Percentiles rank a stretch among this genome's conserved stretches.
Conservation (phyloP, 2,797 vertebrate species). For the Trematocara caparti region DNA sequence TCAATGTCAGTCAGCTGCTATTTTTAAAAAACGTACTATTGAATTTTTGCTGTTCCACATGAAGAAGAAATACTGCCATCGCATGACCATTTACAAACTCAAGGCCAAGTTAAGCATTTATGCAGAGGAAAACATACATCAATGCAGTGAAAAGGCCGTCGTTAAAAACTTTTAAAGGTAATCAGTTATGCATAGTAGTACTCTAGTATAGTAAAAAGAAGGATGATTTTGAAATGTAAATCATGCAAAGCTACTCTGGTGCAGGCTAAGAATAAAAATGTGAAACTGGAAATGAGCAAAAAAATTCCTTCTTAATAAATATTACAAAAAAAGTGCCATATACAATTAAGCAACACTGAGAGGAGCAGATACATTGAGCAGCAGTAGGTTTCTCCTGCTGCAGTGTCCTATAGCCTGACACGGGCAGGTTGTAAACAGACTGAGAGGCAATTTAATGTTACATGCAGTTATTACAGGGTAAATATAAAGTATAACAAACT, state of each 20-base stretch:
- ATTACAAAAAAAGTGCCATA: not conserved
- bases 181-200: not conserved
- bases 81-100: not conserved
- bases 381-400: not conserved
- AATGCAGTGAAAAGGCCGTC: not conserved
- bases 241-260: not conserved
- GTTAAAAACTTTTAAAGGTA: not conserved
- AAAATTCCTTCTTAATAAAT: not conserved
- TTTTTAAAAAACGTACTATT: not conserved
- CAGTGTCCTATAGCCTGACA: not conserved
- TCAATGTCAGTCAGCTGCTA: not conserved
- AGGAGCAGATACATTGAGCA: not conserved
- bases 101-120: not conserved
- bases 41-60: not conserved
- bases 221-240: not conserved
- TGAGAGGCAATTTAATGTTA: not conserved
- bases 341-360: not conserved
- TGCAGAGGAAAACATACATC: not conserved
- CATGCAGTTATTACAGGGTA: not conserved
- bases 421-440: not conserved
- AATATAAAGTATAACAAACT: not conserved
- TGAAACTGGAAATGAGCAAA: not conserved
- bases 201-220: not conserved
- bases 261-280: not conserved
- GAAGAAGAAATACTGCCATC: not conserved